Evolutionary conservation across 2,888 invertebrate species (phyloP), one percentile per base, ranked within the genome.

Genomic region (Eledone cirrhosa): DNA sequence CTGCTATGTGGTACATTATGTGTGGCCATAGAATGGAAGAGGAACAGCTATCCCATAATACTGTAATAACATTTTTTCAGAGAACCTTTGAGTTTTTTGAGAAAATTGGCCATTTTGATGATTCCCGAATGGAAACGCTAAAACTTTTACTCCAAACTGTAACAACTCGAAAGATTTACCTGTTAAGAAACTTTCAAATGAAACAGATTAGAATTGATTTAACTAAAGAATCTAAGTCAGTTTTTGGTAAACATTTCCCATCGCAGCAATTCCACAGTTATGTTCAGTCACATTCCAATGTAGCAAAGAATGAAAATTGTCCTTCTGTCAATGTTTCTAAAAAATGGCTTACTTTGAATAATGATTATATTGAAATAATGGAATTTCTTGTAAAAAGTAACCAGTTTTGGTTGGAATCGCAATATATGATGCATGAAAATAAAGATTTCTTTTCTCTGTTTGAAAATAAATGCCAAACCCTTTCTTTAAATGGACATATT

Each of bases 1-100:
- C 72, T 0, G 72, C 72, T 5, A 72, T 41, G 22, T 72, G 72
- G 72, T 72, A 41, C 22, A 29, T 72, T 16, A 22, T 72, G 8
- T 72, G 72, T 41, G 41, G 7, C 24, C 29, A 72, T 41, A 31
- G 41, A 72, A 72, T 72, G 72, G 72, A 72, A 41, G 41, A 72
- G 24, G 72, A 72, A 72, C 33, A 31, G 4, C 19, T 31, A 11
- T 22, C 72, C n/a, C 72, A 3, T 13, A 72, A 72, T 33, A 31
- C 72, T 11, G 11, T 41, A 19, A 33, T 22, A 72, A 72, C 13
- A 13, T 41, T 41, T 72, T 72, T 33, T n/a, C 22, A 33, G n/a
- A n/a, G 13, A 16, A 33, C 41, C 22, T n/a, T 11, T n/a, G 22
- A 31, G 22, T 72, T 72, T 72, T 72, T 72, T 13, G 41, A 19